Conservation (phyloP, 2,888 invertebrate species). For the Camponotus fellah region DNA sequence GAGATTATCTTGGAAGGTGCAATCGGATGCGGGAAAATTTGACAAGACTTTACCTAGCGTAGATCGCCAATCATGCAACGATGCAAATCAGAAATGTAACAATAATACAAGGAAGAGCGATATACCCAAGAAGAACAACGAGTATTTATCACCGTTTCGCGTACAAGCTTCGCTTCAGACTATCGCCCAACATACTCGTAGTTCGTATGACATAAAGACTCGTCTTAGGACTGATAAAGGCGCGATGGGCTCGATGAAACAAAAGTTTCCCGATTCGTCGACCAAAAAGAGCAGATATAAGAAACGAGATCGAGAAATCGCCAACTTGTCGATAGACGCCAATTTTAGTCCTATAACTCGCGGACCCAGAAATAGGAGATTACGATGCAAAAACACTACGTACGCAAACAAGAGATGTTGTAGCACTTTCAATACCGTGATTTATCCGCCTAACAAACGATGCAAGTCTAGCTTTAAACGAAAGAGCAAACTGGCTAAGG, state of each 20-base stretch:
- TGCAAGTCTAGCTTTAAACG: constrained; percentile 51
- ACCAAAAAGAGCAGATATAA: constrained; percentile 68
- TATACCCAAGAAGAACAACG: constrained; percentile 3
- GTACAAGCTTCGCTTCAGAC: constrained; percentile 29
- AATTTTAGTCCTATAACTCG: constrained; percentile 79
- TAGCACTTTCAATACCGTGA: constrained; percentile 51
- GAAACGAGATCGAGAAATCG: constrained; percentile 79
- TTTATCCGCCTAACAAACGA: constrained; percentile 53
- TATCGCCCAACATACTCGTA: constrained; percentile 35
- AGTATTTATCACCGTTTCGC: constrained; percentile 27
- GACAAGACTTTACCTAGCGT: constrained; percentile 32
- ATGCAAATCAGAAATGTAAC: constrained; percentile 13
- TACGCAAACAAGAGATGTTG: constrained; percentile 57
- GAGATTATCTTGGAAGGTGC: constrained; percentile 62
- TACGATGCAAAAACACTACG: constrained; percentile 64
- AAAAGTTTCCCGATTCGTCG: constrained; percentile 43
- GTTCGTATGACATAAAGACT: constrained; percentile 47
- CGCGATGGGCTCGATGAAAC: constrained; percentile 7
- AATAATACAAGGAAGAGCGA: not conserved
- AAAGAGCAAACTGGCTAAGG: constrained; percentile 52
- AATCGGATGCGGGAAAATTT: constrained; percentile 61
- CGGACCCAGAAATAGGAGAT: constrained; percentile 74
- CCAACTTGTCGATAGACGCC: constrained; percentile 82
- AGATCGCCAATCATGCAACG: constrained; percentile 14
- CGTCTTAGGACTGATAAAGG: constrained; percentile 53